Conservation (phyloP, 2,113 vertebrate genomes). For the Hemicordylus capensis region DNA sequence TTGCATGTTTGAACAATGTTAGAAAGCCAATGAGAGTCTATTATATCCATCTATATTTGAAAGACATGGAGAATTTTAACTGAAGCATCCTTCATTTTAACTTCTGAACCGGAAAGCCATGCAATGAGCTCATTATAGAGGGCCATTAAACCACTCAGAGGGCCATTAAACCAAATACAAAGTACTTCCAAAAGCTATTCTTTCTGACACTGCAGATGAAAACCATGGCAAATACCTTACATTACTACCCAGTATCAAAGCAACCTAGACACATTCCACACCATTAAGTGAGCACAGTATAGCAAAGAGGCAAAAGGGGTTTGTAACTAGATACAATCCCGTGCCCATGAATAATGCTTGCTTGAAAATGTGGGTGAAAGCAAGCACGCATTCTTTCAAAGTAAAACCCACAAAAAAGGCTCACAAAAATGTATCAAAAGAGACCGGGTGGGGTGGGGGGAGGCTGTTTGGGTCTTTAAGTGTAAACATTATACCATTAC, state of each 20-base stretch:
- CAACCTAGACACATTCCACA: background rate
- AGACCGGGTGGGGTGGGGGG: too few species aligned
- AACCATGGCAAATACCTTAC: background rate
- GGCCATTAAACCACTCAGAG: background rate
- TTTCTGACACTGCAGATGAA: background rate
- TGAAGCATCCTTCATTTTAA: background rate
- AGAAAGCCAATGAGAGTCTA: too few species aligned
- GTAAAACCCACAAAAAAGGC: background rate
- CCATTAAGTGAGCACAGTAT: background rate
- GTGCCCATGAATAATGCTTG: background rate
- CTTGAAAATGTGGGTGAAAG: slow-evolving; percentile 8
- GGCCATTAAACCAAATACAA: background rate
- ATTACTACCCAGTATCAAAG: background rate
- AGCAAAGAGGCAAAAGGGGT: background rate
- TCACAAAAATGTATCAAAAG: background rate
- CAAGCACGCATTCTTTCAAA: background rate
- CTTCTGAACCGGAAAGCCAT: background rate
- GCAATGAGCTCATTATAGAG: background rate
- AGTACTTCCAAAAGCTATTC: background rate
- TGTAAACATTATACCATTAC: background rate
- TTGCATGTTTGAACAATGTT: background rate
- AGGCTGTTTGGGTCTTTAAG: background rate
- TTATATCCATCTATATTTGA: background rate
- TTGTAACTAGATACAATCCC: background rate
- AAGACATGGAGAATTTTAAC: background rate